Evolutionary conservation across 2,888 invertebrate species (phyloP), one percentile per base, ranked within the genome.

Genomic region (Baronia brevicornis): DNA sequence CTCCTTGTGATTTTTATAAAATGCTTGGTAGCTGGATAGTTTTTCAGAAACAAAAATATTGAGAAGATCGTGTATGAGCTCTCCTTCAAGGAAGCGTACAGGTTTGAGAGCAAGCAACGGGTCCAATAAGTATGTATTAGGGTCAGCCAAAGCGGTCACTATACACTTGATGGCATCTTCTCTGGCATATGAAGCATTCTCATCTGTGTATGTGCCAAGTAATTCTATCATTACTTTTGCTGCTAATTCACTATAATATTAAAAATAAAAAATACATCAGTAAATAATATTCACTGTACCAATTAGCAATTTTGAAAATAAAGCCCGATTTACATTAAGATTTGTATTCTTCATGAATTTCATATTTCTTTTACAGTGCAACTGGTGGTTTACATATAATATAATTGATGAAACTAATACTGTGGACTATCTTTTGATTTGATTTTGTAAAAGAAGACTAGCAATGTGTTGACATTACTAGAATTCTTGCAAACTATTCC

Each of bases 161-260:
- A 99, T 98, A 70, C 98, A 98, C 58, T 94, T 91, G 60, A 95
- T 95, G 1, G 99, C 98, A 84, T 99, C 98, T 66, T 97, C 97
- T 45, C 97, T 88, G 0, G 98, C 98, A 44, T 96, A 94, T 1
- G 95, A 95, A 0, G 98, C 98, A 79, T 98, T 98, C 60, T 97
- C 97, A 39, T 96, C 93, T 11, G 97, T 97, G 73, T 98, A 99
- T 0, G 98, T 98, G 11, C 96, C 95, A 34, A 99, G 82, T 1
- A 99, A 84, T 71, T 97, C 97, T 41, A 98, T 92, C 98, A 99
- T 98, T 2, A 97, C 96, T 71, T 96, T 95, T 8, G 96, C 93
- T 11, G 97, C 96, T 54, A 94, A 87, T 62, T 97, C 96, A 72
- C 96, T 94, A 66, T 8, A 78, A 65, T 53, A 38, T 44, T 42